Conservation (phyloP, 2,797 vertebrate genomes). For the Anguilla marmorata region DNA sequence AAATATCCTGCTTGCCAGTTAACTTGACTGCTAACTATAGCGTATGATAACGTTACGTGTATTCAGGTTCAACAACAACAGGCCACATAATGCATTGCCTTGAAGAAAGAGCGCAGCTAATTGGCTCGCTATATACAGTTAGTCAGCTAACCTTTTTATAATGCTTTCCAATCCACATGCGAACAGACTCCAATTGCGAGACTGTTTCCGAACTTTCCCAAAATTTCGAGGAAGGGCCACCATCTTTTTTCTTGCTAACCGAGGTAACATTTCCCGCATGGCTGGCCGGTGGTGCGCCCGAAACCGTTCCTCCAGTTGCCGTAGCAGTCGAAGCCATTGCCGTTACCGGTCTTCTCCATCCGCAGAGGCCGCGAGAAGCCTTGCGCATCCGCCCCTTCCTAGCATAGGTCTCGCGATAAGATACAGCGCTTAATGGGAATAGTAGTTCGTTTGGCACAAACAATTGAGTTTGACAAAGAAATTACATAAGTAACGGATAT, state of each 20-base stretch:
- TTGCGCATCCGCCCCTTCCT: conserved; percentile 3
- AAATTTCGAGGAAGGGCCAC: conserved; percentile 80
- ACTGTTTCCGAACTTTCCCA: conserved; percentile 90
- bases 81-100: conserved; percentile 21
- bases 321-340: conserved; percentile 60
- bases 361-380: conserved; percentile 11
- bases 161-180: conserved; percentile 89
- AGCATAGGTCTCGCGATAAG: conserved; percentile 13
- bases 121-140: conserved; percentile 36
- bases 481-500: background rate
- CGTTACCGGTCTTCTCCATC: background rate
- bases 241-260: conserved; percentile 79
- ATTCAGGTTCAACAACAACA: background rate
- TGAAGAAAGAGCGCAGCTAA: background rate
- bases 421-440: conserved; percentile 23
- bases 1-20: background rate
- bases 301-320: conserved; percentile 65
- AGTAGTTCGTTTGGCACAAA: background rate
- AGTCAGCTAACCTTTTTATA: conserved; percentile 86
- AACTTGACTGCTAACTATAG: background rate
- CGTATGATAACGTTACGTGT: background rate
- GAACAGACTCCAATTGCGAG: conserved; percentile 84
- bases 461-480: background rate
- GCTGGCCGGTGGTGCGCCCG: conserved; percentile 55
- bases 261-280: conserved; percentile 50